Evolutionary conservation across 2,113 vertebrate genomes (phyloP).

Genomic region (Acinonyx jubatus): DNA sequence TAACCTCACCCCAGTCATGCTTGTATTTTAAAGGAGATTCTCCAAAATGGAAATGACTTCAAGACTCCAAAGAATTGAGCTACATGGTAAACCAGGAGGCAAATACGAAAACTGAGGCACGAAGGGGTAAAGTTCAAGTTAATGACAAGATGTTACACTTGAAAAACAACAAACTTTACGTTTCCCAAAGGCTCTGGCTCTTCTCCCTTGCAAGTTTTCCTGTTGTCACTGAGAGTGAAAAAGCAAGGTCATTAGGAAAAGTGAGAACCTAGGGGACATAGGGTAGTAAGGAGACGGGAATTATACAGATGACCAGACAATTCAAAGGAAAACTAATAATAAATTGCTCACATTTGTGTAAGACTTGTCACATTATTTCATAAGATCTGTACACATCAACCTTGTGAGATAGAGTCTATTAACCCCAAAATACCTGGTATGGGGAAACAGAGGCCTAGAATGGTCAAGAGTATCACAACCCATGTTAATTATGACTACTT

Average conservation of each 20-base stretch:
- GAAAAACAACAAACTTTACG: neutral
- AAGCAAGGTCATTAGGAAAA: neutral
- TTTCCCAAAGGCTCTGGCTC: neutral
- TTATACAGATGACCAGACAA: neutral
- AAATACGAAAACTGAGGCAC: neutral
- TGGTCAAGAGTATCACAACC: neutral
- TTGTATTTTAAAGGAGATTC: neutral
- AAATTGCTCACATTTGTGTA: neutral
- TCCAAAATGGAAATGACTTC: slow-evolving; percentile 29
- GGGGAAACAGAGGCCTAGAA: neutral
- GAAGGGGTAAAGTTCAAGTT: neutral
- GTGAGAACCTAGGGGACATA: neutral
- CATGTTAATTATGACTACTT: neutral
- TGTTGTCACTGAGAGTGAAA: neutral
- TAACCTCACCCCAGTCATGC: neutral
- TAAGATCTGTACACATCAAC: neutral
- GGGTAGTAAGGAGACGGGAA: neutral
- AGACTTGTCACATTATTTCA: slow-evolving; percentile 39
- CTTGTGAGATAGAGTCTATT: neutral
- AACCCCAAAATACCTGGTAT: neutral
- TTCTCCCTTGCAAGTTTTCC: neutral
- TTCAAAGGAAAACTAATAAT: slow-evolving; percentile 17
- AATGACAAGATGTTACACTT: slow-evolving; percentile 16
- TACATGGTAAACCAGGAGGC: neutral
- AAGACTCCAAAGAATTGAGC: slow-evolving; percentile 4